These are phyloP conservation scores for Chaetodon trifasciatus DNA, from an alignment of 2,797 vertebrate species.

Conservation along the genomic window DNA sequence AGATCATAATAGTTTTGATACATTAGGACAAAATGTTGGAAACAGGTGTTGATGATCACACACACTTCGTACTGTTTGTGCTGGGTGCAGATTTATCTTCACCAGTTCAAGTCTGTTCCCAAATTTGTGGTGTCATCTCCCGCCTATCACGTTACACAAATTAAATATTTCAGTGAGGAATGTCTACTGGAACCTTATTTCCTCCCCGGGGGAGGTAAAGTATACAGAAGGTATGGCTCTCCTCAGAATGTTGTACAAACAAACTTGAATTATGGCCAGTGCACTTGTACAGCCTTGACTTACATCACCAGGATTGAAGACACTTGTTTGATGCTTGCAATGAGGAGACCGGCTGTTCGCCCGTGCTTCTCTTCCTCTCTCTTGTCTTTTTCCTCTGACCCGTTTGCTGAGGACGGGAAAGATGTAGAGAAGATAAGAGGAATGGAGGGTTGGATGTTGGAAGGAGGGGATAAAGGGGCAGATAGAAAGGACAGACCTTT, in stretches of 20 bases:
- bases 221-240: background rate
- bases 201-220: background rate
- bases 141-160: background rate
- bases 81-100: background rate
- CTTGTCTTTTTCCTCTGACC: slow-evolving; percentile 11
- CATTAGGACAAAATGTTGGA: background rate
- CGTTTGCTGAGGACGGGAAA: slow-evolving; percentile 19
- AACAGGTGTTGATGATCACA: no score
- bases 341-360: slow-evolving; percentile 3
- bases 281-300: background rate
- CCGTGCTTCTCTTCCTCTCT: background rate
- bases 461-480: slow-evolving; percentile 49
- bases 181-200: background rate
- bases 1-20: background rate
- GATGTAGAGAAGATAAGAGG: slow-evolving; percentile 47
- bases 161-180: background rate
- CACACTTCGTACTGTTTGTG: no score
- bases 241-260: background rate
- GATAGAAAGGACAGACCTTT: slow-evolving; percentile 64
- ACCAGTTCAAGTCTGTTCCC: background rate
- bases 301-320: slow-evolving; percentile 11
- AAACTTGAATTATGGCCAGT: background rate
- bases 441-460: slow-evolving; percentile 40
- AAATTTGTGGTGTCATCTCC: background rate
- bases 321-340: slow-evolving; percentile 16